Evolutionary conservation across 1,140 invertebrate species (phyloP).

Genomic region (Eciton burchellii): DNA sequence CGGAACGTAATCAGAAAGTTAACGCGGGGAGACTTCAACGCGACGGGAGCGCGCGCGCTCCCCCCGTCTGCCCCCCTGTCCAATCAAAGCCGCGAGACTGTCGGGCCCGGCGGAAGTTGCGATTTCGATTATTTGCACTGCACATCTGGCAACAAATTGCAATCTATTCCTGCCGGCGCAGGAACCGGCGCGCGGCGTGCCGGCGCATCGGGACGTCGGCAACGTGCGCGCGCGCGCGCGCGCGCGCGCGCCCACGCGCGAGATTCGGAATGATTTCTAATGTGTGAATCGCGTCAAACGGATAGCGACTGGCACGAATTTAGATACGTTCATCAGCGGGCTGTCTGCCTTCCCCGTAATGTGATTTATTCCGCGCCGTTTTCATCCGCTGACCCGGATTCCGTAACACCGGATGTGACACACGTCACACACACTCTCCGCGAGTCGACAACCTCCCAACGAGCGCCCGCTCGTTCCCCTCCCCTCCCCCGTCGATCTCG

Average conservation of each 20-base stretch:
- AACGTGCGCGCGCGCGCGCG: conserved; percentile 29
- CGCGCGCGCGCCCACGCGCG: no score
- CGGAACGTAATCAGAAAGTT: not conserved
- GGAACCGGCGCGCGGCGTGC: conserved; percentile 48
- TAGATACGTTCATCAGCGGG: conserved; percentile 65
- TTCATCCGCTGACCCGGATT: conserved; percentile 62
- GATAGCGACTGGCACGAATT: conserved; percentile 49
- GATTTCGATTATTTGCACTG: conserved; percentile 62
- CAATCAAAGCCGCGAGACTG: conserved; percentile 8
- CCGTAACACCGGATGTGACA: conserved; percentile 43
- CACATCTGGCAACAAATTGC: conserved; percentile 74
- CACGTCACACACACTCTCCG: conserved; percentile 2
- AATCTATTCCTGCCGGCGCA: conserved; percentile 76
- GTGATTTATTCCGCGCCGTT: conserved; percentile 63
- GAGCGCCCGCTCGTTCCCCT: not conserved
- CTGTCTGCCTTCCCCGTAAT: conserved; percentile 39
- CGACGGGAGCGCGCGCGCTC: not conserved
- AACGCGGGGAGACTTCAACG: not conserved
- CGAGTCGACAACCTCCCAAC: conserved; percentile 43
- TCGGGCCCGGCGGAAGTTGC: conserved; percentile 57
- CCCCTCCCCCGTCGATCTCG: no score
- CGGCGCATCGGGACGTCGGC: conserved; percentile 32
- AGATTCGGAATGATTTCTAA: conserved; percentile 67
- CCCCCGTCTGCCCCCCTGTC: no score
- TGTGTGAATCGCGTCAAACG: conserved; percentile 56